Conservation (phyloP, 2,888 invertebrate species). For the Synergus umbraculus region DNA sequence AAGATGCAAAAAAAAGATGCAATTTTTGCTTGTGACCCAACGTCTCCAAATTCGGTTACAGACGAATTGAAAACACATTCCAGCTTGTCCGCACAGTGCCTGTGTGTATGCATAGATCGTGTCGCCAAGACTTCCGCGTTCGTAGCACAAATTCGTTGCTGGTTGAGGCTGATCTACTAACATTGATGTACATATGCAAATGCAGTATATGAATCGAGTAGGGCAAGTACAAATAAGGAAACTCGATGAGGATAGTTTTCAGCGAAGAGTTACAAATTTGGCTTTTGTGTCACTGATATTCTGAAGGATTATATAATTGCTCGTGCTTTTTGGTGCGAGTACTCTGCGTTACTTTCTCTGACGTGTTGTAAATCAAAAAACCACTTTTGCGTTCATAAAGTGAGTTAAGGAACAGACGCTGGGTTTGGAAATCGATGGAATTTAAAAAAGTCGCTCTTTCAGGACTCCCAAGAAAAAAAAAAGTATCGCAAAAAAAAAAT, state of each 20-base stretch:
- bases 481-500: background rate
- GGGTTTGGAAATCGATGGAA: background rate
- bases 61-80: slow-evolving; percentile 18
- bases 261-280: background rate
- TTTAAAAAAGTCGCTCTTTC: background rate
- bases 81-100: background rate
- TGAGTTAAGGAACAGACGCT: background rate
- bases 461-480: background rate
- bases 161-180: background rate
- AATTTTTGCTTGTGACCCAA: background rate
- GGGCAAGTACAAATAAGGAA: background rate
- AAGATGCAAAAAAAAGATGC: background rate
- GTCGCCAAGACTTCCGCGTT: slow-evolving; percentile 57
- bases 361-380: background rate
- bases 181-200: background rate
- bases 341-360: background rate
- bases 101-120: background rate
- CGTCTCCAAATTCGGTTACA: slow-evolving; percentile 2
- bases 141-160: slow-evolving; percentile 55
- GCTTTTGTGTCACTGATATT: slow-evolving; percentile 3
- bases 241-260: background rate
- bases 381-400: background rate
- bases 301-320: slow-evolving; percentile 19
- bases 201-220: background rate
- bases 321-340: background rate